Percentiles rank a stretch among this genome's conserved stretches.
These are phyloP conservation scores for Apis cerana DNA, from an alignment of 1,140 invertebrate genomes.

Conservation along the genomic window DNA sequence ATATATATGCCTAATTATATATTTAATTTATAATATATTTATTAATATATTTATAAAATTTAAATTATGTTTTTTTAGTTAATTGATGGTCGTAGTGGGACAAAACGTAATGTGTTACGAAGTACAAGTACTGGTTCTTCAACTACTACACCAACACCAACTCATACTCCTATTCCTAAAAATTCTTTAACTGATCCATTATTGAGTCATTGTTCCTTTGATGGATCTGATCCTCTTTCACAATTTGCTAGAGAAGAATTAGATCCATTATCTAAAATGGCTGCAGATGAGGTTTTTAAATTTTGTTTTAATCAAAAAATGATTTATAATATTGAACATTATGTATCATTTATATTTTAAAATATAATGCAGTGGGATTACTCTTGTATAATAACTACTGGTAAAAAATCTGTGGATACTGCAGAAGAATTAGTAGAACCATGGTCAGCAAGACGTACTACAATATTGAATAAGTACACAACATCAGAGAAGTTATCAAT, in stretches of 20 bases:
- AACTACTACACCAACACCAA: constrained; percentile 80
- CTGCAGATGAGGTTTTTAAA: constrained; percentile 82
- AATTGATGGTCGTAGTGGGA: constrained; percentile 78
- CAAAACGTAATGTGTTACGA: constrained; percentile 77
- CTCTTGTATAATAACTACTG: constrained; percentile 67
- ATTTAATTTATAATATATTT: no score
- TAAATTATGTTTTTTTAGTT: constrained; percentile 69
- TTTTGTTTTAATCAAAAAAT: background rate
- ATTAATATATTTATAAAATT: constrained; percentile 20
- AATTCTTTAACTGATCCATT: constrained; percentile 82
- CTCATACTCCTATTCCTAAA: constrained; percentile 76
- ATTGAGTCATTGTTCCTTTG: constrained; percentile 81
- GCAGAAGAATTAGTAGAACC: constrained; percentile 84
- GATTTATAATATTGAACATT: constrained; percentile 26
- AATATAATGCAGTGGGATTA: constrained; percentile 78
- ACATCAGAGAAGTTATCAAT: constrained; percentile 96
- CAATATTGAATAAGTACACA: constrained; percentile 93
- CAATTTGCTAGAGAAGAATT: constrained; percentile 86
- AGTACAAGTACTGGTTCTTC: constrained; percentile 78
- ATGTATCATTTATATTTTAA: constrained; percentile 39
- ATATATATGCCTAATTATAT: constrained; percentile 2
- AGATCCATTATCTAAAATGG: constrained; percentile 85
- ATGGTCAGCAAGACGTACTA: constrained; percentile 87
- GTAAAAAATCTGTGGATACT: constrained; percentile 79
- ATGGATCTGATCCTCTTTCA: constrained; percentile 88